Conservation (phyloP, 1,140 invertebrate genomes). For the Drosophila nasuta region DNA sequence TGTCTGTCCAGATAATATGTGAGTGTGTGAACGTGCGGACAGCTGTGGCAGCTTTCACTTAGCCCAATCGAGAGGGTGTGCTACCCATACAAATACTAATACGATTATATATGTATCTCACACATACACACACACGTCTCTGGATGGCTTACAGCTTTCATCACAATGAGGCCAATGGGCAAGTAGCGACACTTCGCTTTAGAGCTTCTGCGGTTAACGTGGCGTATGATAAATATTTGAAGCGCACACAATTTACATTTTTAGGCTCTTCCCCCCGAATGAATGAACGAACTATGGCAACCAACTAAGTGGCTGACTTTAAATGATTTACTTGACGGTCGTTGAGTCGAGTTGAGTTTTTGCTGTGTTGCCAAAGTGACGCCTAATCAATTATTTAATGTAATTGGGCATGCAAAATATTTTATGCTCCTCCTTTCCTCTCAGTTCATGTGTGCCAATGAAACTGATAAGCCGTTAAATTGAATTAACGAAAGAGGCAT, state of each 20-base stretch:
- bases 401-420: conserved; percentile 36
- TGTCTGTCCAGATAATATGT: conserved; percentile 19
- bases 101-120: not conserved
- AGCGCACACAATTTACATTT: conserved; percentile 30
- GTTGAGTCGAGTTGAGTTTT: conserved; percentile 11
- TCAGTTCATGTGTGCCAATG: conserved; percentile 2
- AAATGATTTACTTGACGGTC: conserved; percentile 27
- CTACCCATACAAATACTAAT: not conserved
- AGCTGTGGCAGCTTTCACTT: conserved; percentile 31
- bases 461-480: conserved; percentile 14
- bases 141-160: not conserved
- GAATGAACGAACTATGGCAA: conserved; percentile 13
- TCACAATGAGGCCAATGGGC: conserved; percentile 27
- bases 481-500: conserved; percentile 12
- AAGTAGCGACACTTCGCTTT: conserved; percentile 19
- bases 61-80: conserved; percentile 21
- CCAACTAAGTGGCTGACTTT: conserved; percentile 28
- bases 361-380: conserved; percentile 27
- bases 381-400: conserved; percentile 51
- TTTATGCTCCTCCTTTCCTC: not conserved
- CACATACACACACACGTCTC: not conserved
- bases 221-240: conserved; percentile 71
- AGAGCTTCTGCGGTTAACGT: conserved; percentile 48
- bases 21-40: conserved; percentile 8
- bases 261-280: not conserved